phyloP scores from a whole-genome alignment of 2,797 vertebrate genomes.

The Manis crassicaudata region DNA sequence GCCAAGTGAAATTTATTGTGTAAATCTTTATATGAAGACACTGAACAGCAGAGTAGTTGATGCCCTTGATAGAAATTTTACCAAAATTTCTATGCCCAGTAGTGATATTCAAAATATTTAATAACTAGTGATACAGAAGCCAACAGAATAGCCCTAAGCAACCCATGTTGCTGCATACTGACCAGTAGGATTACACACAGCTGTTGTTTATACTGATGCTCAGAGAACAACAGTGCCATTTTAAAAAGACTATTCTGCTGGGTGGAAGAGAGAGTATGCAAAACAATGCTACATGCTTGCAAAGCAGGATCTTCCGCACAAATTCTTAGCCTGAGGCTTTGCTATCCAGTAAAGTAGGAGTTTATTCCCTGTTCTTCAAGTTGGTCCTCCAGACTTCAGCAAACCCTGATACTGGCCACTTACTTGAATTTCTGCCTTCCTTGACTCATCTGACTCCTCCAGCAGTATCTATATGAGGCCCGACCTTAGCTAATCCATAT shows the following conservation, averaged over 20 bases:
- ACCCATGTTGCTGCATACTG: background rate
- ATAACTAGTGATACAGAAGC: slow-evolving; percentile 12
- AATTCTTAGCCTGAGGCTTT: slow-evolving; percentile 4
- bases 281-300: background rate
- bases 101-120: slow-evolving; percentile 28
- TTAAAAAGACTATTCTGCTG: background rate
- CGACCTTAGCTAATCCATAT: background rate
- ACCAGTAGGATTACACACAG: background rate
- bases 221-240: background rate
- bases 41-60: slow-evolving; percentile 50
- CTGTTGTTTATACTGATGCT: background rate
- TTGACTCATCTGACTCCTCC: background rate
- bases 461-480: background rate
- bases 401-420: background rate
- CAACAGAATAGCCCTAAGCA: background rate
- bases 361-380: background rate
- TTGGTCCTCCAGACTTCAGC: slow-evolving; percentile 24
- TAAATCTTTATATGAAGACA: slow-evolving; percentile 54
- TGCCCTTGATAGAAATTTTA: slow-evolving; percentile 66
- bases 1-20: slow-evolving; percentile 68
- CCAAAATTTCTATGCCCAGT: background rate
- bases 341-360: background rate
- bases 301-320: background rate
- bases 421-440: background rate
- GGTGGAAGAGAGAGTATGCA: background rate